Conservation (phyloP, 2,113 vertebrate genomes). For the Peromyscus leucopus region DNA sequence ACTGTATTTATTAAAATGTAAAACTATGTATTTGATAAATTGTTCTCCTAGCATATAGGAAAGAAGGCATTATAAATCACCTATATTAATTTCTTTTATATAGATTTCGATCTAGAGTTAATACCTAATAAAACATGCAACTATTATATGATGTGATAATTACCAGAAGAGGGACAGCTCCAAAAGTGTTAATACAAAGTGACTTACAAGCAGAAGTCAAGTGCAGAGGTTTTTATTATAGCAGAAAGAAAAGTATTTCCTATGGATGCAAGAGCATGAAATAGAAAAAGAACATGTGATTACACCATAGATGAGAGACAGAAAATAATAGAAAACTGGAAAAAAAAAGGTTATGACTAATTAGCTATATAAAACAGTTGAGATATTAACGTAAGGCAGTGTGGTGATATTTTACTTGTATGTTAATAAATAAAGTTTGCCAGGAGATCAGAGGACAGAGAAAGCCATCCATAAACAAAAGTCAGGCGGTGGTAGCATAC, state of each 20-base stretch:
- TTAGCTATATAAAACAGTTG: neutral
- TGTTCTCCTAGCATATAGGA: neutral
- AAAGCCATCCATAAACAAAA: no score
- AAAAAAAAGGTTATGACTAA: neutral
- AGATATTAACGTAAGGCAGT: neutral
- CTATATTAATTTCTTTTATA: neutral
- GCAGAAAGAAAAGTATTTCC: neutral
- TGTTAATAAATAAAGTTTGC: no score
- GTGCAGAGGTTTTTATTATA: no score
- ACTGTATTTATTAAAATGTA: neutral
- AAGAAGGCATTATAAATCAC: neutral
- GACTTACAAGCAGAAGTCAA: neutral
- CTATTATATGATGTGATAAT: neutral
- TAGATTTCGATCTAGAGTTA: neutral
- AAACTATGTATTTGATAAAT: neutral
- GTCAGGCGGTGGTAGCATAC: no score
- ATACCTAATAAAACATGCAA: neutral
- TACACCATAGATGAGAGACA: slow-evolving; percentile 3
- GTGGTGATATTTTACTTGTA: no score
- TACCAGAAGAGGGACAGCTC: neutral
- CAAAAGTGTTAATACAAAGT: neutral
- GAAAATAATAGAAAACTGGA: neutral
- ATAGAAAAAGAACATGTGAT: neutral
- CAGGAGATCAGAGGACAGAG: no score
- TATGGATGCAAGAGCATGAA: neutral